Base-by-base conservation (phyloP, 1,140 invertebrate genomes). In the Diorhabda carinulata region DNA sequence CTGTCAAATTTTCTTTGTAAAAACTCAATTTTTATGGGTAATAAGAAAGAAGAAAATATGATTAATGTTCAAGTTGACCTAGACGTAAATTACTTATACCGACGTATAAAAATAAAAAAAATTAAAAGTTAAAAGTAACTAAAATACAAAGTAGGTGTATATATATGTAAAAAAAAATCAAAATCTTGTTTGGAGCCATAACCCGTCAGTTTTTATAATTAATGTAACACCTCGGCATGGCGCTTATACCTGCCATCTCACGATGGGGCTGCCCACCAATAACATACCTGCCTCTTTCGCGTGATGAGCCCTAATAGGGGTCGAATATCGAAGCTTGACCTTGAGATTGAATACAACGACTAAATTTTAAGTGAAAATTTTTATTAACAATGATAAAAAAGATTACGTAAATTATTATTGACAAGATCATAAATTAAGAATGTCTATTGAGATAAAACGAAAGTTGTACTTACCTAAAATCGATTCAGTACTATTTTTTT, bases 151-250 rank as follows among this genome's bases (percentile, higher is more conserved):
- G 3, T n/a, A 42, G 6, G 6, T 8, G 47, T 8, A 52, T 4
- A 52, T 58, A 62, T 56, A 64, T 66, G 66, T 44, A n/a, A 44
- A 66, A 64, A 67, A 72, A 25, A 25, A 25, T 25, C 71, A 59
- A 72, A 72, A 64, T 72, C 72, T 43, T 56, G 72, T 73, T 67
- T 73, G 72, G 72, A 69, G 70, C 70, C 73, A 45, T 66, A 68
- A 66, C 61, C 61, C 67, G 73, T 74, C 73, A 74, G 64, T 69
- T 65, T 66, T 63, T 69, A 68, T 72, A 72, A 74, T 74, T 72
- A 74, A 74, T 74, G 68, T 69, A 74, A 74, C 73, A 74, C 73
- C 73, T 72, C 64, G 45, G 40, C 43, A 41, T 67, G 64, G 64
- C 58, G 68, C 68, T 70, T 60, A 25, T 25, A 59, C 43, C 61